These are phyloP conservation scores for Gobiocypris rarus DNA, from an alignment of 2,113 vertebrate species.

Conservation along the genomic window DNA sequence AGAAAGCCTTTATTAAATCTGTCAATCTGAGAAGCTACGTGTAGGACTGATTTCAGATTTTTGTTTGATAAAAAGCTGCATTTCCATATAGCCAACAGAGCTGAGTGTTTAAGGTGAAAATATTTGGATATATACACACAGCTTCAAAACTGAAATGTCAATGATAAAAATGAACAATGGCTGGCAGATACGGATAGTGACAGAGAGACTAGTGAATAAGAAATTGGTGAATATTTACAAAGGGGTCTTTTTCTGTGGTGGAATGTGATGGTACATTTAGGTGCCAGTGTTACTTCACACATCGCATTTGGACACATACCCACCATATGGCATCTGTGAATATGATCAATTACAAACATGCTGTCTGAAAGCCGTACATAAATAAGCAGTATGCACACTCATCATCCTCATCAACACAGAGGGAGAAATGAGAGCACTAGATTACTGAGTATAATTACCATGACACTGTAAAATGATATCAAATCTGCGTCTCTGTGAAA, in stretches of 20 bases:
- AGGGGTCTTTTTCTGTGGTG: conserved; percentile 19
- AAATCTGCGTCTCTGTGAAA: background rate
- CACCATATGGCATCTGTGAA: conserved; percentile 50
- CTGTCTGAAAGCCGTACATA: conserved; percentile 40
- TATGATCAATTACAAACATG: conserved; percentile 54
- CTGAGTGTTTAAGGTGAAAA: background rate
- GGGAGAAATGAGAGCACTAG: conserved; percentile 6
- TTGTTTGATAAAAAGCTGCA: background rate
- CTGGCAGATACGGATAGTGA: conserved; percentile 15
- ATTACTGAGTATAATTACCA: conserved; percentile 3
- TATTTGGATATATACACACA: background rate
- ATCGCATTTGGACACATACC: conserved; percentile 24
- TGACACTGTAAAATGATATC: conserved; percentile 13
- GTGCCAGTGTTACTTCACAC: conserved; percentile 48
- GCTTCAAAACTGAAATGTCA: background rate
- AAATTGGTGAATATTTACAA: conserved; percentile 35
- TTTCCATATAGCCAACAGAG: background rate
- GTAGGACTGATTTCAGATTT: background rate
- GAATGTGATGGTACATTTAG: conserved; percentile 43
- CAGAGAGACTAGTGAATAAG: background rate
- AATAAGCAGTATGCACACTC: conserved; percentile 45
- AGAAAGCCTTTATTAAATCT: too few species aligned
- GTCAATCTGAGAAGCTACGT: too few species aligned
- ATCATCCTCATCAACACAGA: conserved; percentile 19
- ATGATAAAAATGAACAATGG: conserved; percentile 31